Evolutionary conservation across 2,888 invertebrate genomes (phyloP), one percentile per base, ranked within the genome.

Genomic region (Xylota sylvarum): DNA sequence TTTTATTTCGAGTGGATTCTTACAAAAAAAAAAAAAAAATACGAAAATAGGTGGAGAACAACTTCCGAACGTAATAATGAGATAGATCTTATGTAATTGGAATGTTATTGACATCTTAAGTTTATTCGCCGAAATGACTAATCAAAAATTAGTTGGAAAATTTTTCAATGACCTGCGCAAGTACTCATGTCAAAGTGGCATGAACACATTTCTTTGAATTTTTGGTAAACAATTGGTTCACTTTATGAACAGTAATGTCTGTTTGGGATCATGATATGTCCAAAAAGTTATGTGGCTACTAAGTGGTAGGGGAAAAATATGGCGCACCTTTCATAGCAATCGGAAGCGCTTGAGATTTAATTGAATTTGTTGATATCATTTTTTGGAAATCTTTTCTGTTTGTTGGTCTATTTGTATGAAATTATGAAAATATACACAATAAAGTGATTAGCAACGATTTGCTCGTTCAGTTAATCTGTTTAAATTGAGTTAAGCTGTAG

Each of bases 51-150:
- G 43, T 32, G 43, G 52, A 64, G 52, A 74, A 74, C 64, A 55
- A 55, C 74, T 74, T 74, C 64, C 62, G 32, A 55, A 17, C 52
- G 30, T 19, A 64, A 55, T 19, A 56, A 27, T 37, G 30, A 27
- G 17, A 17, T 76, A 40, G 14, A 67, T 17, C 17, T 76, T 46
- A 67, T 67, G 76, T 67, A 76, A 76, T 67, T 48, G 30, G n/a
- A 64, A 58, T 14, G 67, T 56, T 67, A 76, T 58, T 76, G 76
- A 76, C 76, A 76, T 67, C 56, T 76, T 43, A 48, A 76, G 76
- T 58, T 52, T 12, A 55, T 46, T 46, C 46, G 35, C 17, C 17
- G 14, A 35, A 27, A 55, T 74, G 55, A 64, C 43, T 64, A 50
- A 55, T 52, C 23, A 37, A 40, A 43, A 55, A 55, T 52, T 35